Conservation (phyloP, 2,888 invertebrate genomes). For the Busseola fusca region DNA sequence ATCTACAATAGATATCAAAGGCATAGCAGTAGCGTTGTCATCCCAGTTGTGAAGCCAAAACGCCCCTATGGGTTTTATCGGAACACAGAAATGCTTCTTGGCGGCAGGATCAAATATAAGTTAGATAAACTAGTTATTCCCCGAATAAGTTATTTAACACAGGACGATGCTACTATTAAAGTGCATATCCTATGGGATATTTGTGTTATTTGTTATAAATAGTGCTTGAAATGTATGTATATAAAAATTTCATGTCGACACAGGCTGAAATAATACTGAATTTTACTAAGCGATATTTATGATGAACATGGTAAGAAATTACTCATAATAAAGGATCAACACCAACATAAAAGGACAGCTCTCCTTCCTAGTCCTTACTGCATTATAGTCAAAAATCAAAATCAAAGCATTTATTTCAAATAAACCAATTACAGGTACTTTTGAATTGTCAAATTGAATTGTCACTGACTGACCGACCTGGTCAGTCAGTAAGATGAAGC, state of each 20-base stretch:
- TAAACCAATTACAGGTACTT: too few relatives aligned
- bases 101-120: background rate
- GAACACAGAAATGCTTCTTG: background rate
- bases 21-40: background rate
- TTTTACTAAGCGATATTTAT: background rate
- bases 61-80: background rate
- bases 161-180: background rate
- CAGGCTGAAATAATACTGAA: background rate
- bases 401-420: too few relatives aligned
- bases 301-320: background rate
- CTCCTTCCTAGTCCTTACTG: too few relatives aligned
- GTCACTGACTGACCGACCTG: too few relatives aligned
- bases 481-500: too few relatives aligned
- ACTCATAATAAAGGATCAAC: background rate
- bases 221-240: background rate
- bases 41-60: background rate
- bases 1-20: background rate
- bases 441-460: too few relatives aligned
- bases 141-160: background rate
- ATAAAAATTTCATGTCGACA: too few relatives aligned
- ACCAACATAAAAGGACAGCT: background rate
- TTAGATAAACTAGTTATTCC: background rate
- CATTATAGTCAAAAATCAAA: too few relatives aligned
- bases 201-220: background rate
- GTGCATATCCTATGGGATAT: background rate